Base-by-base conservation (phyloP, 1,140 invertebrate species). In the Brachionus sp. region DNA sequence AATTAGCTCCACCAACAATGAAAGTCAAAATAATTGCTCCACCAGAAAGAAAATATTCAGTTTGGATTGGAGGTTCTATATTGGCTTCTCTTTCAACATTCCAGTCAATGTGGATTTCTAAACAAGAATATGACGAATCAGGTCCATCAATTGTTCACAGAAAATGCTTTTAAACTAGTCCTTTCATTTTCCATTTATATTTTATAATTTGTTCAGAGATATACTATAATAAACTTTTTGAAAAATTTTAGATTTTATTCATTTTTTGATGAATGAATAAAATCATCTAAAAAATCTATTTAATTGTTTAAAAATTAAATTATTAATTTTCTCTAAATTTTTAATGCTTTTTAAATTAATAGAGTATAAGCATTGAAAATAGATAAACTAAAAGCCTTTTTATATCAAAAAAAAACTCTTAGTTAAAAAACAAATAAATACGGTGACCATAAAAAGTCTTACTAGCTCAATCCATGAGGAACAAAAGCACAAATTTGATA, bases 141-240 rank as follows among this genome's bases (percentile, higher is more conserved):
- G 95, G 95, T 85, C 95, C 95, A 85, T 93, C 93, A 84, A 95
- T 95, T 89, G 95, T 96, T 84, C 95, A 96, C 92, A 93, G 95
- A 91, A 96, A 96, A 91, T 96, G 95, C 91, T 96, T 96, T 92
- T 96, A 95, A 94, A 42, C 16, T 77, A 53, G 1, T 53, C 19
- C 19, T 16, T 53, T 16, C 50, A 23, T 53, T 53, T 16, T 16
- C 12, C 19, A 16, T 53, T 16, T 53, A 53, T 53, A 6, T 53
- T 16, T 53, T 53, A 16, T 53, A 13, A 53, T 53, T 53, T 53
- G 50, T 53, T 53, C n/a, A 53, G 16, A 53, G 50, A 53, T 53
- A 16, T 16, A 53, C 12, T 46, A 46, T 53, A 53, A 53, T 53
- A 53, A 53, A 53, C n/a, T n/a, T n/a, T 23, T 53, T 23, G 0